Percentiles rank a stretch among this genome's conserved stretches.
Evolutionary conservation across 2,797 vertebrate genomes (phyloP).

Genomic region (Harpagifer antarcticus): DNA sequence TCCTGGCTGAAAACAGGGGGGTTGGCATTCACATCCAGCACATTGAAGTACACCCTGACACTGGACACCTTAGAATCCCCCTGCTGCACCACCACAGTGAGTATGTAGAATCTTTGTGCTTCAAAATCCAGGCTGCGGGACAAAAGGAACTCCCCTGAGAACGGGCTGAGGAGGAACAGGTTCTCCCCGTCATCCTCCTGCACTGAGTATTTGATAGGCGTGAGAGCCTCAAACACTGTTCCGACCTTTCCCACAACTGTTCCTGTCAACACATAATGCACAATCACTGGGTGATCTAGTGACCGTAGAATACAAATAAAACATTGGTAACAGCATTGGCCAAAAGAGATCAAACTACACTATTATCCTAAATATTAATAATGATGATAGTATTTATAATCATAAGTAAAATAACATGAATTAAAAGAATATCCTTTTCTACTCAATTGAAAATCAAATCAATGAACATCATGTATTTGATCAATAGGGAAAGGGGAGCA

Average conservation of each 20-base stretch:
- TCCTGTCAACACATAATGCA: conserved; percentile 73
- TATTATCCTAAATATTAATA: not conserved
- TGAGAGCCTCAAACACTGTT: conserved; percentile 50
- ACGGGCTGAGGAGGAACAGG: conserved; percentile 82
- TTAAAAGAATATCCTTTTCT: not conserved
- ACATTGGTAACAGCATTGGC: not conserved
- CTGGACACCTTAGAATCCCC: conserved; percentile 65
- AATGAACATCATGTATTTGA: conserved; percentile 18
- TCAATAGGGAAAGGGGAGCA: not conserved
- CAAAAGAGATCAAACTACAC: not conserved
- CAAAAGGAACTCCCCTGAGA: conserved; percentile 85
- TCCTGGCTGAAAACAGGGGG: conserved; percentile 78
- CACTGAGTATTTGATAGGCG: conserved; percentile 77
- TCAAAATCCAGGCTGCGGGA: conserved; percentile 86
- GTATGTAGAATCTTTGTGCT: conserved; percentile 79
- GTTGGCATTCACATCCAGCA: conserved; percentile 86
- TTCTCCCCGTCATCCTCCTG: conserved; percentile 84
- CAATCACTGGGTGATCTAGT: not conserved
- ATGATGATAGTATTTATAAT: not conserved
- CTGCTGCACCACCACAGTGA: conserved; percentile 73
- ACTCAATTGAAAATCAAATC: not conserved
- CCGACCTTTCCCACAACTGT: conserved; percentile 82
- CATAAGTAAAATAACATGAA: conserved; percentile 1
- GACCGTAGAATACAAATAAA: not conserved
- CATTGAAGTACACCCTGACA: conserved; percentile 86